Evolutionary conservation across 2,113 vertebrate species (phyloP), one percentile per base, ranked within the genome.

Genomic region (Oplegnathus fasciatus): DNA sequence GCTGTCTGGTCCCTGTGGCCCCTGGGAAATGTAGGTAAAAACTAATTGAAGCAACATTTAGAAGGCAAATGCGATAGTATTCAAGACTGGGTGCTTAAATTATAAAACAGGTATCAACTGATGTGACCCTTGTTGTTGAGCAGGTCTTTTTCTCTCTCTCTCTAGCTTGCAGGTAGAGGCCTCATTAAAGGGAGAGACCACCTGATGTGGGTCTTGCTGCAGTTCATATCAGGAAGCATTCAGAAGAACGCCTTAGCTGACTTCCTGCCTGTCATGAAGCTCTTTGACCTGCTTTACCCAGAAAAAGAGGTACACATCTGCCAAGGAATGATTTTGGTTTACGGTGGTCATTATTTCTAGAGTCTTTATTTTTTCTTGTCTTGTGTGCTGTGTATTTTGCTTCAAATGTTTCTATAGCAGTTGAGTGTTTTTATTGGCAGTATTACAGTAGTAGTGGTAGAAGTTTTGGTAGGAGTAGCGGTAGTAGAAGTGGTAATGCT

Each of bases 201-300:
- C 88, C 95, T 99, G 86, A 99, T 99, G 98, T 99, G 98, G 98
- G 98, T 99, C 13, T 94, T 99, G 37, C 96, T 99, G 34, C 98
- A 99, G 87, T 99, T 99, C 86, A 99, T 99, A 90, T 99, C 98
- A 7, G 98, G 98, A 80, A 99, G 98, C 92, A 99, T 99, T 92
- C 98, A 99, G 95, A 99, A 99, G 94, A 99, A 99, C 46, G 98
- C 97, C 0, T 87, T 99, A 14, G 98, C 96, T 14, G 98, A 99
- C 91, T 99, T 99, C 93, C 97, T 99, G 34, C 98, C 98, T 0
- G 98, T 99, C 83, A 99, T 99, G 98, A 99, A 99, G 93, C 97
- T 99, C 26, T 99, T 99, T 83, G 98, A 99, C 89, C 97, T 99
- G 72, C 95, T 99, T 0, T 99, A 99, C 71, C 98, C 98, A 54